phyloP scores from a whole-genome alignment of 1,140 invertebrate species.

The Drosophila repletoides region DNA sequence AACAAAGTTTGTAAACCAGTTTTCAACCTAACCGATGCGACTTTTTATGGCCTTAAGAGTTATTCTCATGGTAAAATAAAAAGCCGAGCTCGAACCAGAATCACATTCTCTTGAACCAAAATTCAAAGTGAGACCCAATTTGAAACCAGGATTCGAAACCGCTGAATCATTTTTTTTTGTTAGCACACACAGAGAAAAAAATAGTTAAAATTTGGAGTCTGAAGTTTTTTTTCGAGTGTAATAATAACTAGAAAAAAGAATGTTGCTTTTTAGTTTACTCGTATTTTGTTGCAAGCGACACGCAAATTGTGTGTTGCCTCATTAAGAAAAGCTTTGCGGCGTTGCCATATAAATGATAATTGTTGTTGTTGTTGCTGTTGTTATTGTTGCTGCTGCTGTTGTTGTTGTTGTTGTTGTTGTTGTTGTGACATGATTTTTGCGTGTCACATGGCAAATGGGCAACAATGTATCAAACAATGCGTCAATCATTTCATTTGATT shows the following conservation, averaged over 20 bases:
- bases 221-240: too few relatives aligned
- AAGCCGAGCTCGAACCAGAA: too few relatives aligned
- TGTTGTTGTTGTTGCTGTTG: constrained; percentile 24
- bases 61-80: too few relatives aligned
- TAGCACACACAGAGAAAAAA: too few relatives aligned
- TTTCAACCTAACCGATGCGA: too few relatives aligned
- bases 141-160: too few relatives aligned
- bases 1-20: too few relatives aligned
- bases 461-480: constrained; percentile 72
- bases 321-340: constrained; percentile 53
- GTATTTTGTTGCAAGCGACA: constrained; percentile 44
- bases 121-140: too few relatives aligned
- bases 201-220: too few relatives aligned
- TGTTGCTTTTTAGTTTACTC: constrained; percentile 28
- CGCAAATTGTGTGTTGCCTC: constrained; percentile 76
- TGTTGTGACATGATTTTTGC: constrained; percentile 67
- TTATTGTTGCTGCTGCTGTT: constrained; percentile 4
- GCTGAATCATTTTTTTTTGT: too few relatives aligned
- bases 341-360: constrained; percentile 58
- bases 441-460: constrained; percentile 62
- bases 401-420: constrained; percentile 14
- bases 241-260: constrained; percentile 30
- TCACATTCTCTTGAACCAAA: too few relatives aligned
- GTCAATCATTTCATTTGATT: constrained; percentile 51
- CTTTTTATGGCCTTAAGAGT: too few relatives aligned